A percentile compares a stretch with the other conserved stretches of the same genome.
These are phyloP conservation scores for Diabrotica virgifera DNA, from an alignment of 1,140 invertebrate genomes.

Conservation along the genomic window DNA sequence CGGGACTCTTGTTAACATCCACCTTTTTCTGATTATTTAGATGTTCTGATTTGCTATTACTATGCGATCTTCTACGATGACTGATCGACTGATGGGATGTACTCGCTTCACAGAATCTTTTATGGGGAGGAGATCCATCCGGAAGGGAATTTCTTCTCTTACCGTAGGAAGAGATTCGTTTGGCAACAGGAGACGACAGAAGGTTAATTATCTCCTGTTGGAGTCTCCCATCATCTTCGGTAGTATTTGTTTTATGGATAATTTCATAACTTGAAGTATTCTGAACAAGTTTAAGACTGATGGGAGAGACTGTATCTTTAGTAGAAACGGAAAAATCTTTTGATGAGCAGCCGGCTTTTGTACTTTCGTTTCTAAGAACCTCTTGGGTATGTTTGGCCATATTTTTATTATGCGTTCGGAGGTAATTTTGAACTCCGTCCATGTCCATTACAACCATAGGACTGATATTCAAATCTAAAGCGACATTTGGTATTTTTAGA, in stretches of 20 bases:
- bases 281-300: not conserved
- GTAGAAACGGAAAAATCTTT: not conserved
- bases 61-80: too few relatives aligned
- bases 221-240: not conserved
- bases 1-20: too few relatives aligned
- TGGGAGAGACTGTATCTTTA: not conserved
- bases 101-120: too few relatives aligned
- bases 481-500: constrained; percentile 16
- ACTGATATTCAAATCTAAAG: constrained; percentile 11
- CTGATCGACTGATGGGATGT: too few relatives aligned
- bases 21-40: too few relatives aligned
- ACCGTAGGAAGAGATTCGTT: too few relatives aligned
- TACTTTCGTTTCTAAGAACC: not conserved
- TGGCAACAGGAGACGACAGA: not conserved
- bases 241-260: not conserved
- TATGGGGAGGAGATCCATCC: too few relatives aligned
- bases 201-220: not conserved
- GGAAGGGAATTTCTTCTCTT: too few relatives aligned
- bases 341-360: too few relatives aligned
- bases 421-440: constrained; percentile 22
- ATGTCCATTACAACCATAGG: constrained; percentile 16
- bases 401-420: constrained; percentile 18
- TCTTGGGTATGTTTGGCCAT: constrained; percentile 10
- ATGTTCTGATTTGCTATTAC: too few relatives aligned
- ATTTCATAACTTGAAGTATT: not conserved